phyloP scores from a whole-genome alignment of 2,888 invertebrate species.

The Caenorhabditis sp. region DNA sequence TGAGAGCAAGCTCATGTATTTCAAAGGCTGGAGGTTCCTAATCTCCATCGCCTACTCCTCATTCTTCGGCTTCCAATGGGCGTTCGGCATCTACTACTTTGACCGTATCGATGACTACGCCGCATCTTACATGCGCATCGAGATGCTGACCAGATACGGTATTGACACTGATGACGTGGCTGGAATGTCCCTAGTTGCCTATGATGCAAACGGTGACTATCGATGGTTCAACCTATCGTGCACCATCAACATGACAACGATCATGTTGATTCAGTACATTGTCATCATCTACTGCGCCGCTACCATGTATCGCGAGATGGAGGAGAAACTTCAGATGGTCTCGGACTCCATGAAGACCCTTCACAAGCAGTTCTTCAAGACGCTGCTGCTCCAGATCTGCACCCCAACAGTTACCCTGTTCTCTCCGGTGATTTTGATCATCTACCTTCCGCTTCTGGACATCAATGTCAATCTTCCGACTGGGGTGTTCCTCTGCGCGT shows the following conservation, averaged over 20 bases:
- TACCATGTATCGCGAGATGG: slow-evolving; percentile 12
- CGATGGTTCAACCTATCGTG: slow-evolving; percentile 17
- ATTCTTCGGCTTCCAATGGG: not conserved
- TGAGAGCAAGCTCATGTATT: not conserved
- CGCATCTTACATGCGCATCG: not conserved
- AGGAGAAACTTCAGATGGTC: slow-evolving; percentile 10
- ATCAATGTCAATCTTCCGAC: slow-evolving; percentile 24
- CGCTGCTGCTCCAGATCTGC: slow-evolving; percentile 23
- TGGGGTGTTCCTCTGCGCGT: slow-evolving; percentile 23
- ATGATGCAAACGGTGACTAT: not conserved
- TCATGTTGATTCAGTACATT: slow-evolving; percentile 26
- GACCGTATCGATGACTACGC: slow-evolving; percentile 24
- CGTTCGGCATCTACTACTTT: slow-evolving; percentile 5
- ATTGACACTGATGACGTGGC: slow-evolving; percentile 8
- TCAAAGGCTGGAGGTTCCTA: not conserved
- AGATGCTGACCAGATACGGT: slow-evolving; percentile 26
- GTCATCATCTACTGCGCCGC: slow-evolving; percentile 29
- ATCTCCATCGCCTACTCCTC: not conserved
- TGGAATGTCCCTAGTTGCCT: slow-evolving; percentile 9
- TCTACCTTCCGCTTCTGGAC: slow-evolving; percentile 22
- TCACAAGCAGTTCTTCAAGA: slow-evolving; percentile 44
- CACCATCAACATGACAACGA: slow-evolving; percentile 14
- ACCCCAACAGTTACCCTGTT: slow-evolving; percentile 31
- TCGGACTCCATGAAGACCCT: slow-evolving; percentile 7
- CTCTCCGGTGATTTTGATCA: slow-evolving; percentile 19